Evolutionary conservation across 2,888 invertebrate species (phyloP).

Genomic region (Apamea monoglypha): DNA sequence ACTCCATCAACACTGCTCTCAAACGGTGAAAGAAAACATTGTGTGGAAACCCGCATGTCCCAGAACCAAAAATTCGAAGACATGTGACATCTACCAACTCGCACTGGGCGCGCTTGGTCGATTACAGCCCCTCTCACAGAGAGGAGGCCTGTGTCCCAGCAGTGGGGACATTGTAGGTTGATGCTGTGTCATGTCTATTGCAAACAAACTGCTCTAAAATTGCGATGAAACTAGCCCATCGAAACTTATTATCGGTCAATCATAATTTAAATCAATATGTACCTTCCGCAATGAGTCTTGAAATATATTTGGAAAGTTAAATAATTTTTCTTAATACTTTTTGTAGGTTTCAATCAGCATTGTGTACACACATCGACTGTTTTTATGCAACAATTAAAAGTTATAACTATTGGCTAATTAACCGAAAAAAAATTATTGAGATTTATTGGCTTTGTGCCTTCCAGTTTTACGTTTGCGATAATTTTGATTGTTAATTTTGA

Average conservation of each 20-base stretch:
- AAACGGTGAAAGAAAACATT: neutral
- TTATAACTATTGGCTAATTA: conserved; percentile 32
- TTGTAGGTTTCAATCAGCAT: conserved; percentile 1
- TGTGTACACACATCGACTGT: conserved; percentile 22
- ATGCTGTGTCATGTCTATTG: neutral
- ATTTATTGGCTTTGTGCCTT: conserved; percentile 21
- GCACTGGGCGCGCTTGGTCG: neutral
- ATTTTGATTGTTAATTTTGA: conserved; percentile 7
- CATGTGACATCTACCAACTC: too few species aligned
- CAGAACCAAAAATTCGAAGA: too few species aligned
- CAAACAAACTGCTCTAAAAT: neutral
- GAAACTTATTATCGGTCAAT: conserved; percentile 8
- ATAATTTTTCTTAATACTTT: conserved; percentile 37
- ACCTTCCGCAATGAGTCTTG: conserved; percentile 28
- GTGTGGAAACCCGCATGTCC: too few species aligned
- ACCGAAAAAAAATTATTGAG: conserved; percentile 42
- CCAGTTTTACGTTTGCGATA: conserved; percentile 1
- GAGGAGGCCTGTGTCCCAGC: neutral
- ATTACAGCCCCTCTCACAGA: neutral
- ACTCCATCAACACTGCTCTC: neutral
- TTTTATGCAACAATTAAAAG: conserved; percentile 45
- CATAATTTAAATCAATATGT: conserved; percentile 23
- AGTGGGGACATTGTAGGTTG: neutral
- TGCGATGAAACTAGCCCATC: neutral
- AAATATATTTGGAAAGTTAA: conserved; percentile 40